Base-by-base conservation (phyloP, 2,113 vertebrate genomes). In the Alaudala cheleensis region DNA sequence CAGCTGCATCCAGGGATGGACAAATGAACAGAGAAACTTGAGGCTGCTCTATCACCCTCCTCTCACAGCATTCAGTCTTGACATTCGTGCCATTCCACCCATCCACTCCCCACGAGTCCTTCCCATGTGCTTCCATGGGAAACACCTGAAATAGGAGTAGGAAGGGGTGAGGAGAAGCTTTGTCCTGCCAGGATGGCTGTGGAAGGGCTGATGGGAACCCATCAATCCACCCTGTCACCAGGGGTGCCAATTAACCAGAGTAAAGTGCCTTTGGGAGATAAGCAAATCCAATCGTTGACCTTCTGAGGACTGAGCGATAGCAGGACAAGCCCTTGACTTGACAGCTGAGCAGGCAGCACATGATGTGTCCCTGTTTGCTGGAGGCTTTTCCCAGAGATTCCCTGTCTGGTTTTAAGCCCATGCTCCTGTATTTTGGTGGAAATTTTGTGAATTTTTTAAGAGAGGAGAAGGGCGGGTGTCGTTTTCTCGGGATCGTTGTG, bases 271-370 rank as follows among this genome's bases (percentile, higher is more conserved):
- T 60, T 54, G 80, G 93, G 69, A 0, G 94, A 97, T 96, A 96
- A 97, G 92, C 44, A 96, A 96, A 96, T 87, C 92, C 88, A 96
- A 60, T 93, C 3, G 0, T 95, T 97, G 95, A 97, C 96, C 95
- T 94, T 74, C 86, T 53, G 76, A 94, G 93, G 86, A 69, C 88
- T 60, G 92, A 92, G 90, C 0, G 45, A 96, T 94, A 93, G 92
- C 90, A 95, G 92, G 69, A 94, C 92, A 92, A 90, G 80, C 40
- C 88, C 40, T 88, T 83, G 50, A 82, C 76, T 84, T 93, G 90
- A 88, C 90, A 96, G 85, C 67, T 86, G 56, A 66, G 79, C 34
- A 62, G 92, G 88, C 90, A 96, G 53, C 56, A 18, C 49, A 69
- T 72, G 72, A 84, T 2, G 2, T 81, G 80, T 54, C 76, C 57